phyloP scores from a whole-genome alignment of 2,113 vertebrate genomes.

The Sinocyclocheilus anshuiensis region DNA sequence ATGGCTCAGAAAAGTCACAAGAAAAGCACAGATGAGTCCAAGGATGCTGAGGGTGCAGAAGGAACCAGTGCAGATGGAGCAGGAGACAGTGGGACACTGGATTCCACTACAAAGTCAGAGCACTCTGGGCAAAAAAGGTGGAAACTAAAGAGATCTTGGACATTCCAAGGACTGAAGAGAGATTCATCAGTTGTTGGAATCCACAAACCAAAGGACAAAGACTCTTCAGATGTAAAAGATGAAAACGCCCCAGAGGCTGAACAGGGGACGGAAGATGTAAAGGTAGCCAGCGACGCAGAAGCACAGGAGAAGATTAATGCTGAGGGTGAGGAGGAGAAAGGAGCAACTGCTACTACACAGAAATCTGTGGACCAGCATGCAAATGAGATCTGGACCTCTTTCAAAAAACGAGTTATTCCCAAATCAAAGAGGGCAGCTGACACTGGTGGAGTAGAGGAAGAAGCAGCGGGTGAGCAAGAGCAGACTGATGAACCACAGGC shows the following conservation, averaged over 20 bases:
- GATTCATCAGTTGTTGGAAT: constrained; percentile 76
- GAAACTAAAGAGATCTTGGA: constrained; percentile 82
- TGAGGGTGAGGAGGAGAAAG: constrained; percentile 67
- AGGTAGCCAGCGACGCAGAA: constrained; percentile 58
- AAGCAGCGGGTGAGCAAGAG: constrained; percentile 61
- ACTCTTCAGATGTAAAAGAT: constrained; percentile 60
- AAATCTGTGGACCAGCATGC: constrained; percentile 76
- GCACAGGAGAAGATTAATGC: constrained; percentile 60
- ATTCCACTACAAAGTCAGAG: constrained; percentile 72
- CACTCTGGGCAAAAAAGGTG: constrained; percentile 73
- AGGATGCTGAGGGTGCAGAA: constrained; percentile 62
- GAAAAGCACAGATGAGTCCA: constrained; percentile 68
- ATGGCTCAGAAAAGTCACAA: constrained; percentile 79
- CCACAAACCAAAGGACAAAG: constrained; percentile 74
- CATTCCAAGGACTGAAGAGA: constrained; percentile 81
- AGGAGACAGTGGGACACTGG: constrained; percentile 73
- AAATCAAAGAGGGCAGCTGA: constrained; percentile 77
- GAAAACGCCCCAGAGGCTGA: constrained; percentile 46
- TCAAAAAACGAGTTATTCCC: constrained; percentile 79
- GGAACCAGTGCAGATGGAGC: constrained; percentile 43
- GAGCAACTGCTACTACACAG: constrained; percentile 41
- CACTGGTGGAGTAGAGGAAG: constrained; percentile 68
- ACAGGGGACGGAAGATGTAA: constrained; percentile 62
- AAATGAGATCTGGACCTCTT: constrained; percentile 81
- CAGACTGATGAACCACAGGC: constrained; percentile 71